Conservation (phyloP, 1,140 invertebrate species). For the Aphaenogaster rudis region DNA sequence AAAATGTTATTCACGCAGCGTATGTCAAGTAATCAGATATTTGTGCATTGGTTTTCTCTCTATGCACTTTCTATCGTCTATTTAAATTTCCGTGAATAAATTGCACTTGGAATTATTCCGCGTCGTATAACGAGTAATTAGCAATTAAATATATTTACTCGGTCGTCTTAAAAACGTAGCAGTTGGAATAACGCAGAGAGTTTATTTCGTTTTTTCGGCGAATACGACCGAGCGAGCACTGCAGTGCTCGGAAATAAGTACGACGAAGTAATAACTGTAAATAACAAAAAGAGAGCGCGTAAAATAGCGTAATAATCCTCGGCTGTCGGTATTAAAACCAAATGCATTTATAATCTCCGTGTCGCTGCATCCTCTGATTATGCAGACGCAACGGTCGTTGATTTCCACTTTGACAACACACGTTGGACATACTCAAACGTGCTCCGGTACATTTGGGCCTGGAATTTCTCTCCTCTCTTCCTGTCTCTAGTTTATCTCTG, state of each 20-base stretch:
- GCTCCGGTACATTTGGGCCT: not conserved
- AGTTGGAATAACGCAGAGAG: not conserved
- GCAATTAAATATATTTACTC: not conserved
- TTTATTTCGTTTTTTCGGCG: not conserved
- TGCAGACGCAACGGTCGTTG: conserved; percentile 44
- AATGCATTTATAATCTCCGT: conserved; percentile 74
- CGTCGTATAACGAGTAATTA: conserved; percentile 13
- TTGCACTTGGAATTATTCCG: conserved; percentile 11
- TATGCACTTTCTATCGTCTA: not conserved
- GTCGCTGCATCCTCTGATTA: conserved; percentile 26
- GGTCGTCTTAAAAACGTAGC: not conserved
- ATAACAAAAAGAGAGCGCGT: conserved; percentile 11
- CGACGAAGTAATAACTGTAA: conserved; percentile 17
- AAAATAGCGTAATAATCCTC: conserved; percentile 67
- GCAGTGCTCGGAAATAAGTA: not conserved
- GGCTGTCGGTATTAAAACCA: conserved; percentile 73
- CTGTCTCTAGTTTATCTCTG: conserved; percentile 26
- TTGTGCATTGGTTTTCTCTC: not conserved
- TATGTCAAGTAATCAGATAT: not conserved
- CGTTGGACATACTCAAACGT: conserved; percentile 11
- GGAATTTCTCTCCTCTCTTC: conserved; percentile 44
- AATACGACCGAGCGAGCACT: not conserved
- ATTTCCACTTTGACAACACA: conserved; percentile 51
- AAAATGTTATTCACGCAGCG: not conserved
- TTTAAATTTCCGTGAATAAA: conserved; percentile 10